Evolutionary conservation across 2,797 vertebrate genomes (phyloP), one percentile per base, ranked within the genome.

Genomic region (Sebastolobus alascanus): DNA sequence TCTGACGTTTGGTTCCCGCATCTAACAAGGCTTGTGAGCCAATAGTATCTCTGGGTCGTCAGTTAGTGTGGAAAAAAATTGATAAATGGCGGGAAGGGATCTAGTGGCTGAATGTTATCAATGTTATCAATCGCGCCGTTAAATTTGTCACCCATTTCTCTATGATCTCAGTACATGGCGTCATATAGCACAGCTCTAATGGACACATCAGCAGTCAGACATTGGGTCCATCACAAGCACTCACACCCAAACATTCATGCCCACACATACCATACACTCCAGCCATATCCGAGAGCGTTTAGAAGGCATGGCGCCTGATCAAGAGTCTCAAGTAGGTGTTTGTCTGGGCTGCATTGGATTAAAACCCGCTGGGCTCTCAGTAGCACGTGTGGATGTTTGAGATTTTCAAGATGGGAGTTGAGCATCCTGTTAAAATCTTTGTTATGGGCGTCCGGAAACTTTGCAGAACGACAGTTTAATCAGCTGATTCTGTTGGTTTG

Each of bases 261-360:
- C 63, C 43, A 75, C 71, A 79, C 82, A 79, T 72, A 20, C 59
- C 40, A 70, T 1, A 63, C 82, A 68, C 81, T 80, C 18, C 8
- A 56, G 68, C 60, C 67, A 9, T 80, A 80, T 84, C 84, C 18
- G 14, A 67, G 14, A 79, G 68, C 20, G 58, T 63, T 35, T 4
- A 20, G 20, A 56, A 65, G 31, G 87, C 56, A 50, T 58, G 80
- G 83, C 64, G 75, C 79, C 75, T 1, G 20, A 18, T 69, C 59
- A 75, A 85, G 70, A 35, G 83, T 27, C 79, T 89, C 6, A 78
- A 89, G 84, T 84, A 56, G 35, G 77, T 38, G 61, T 40, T 12
- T 73, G 87, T 46, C 46, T 77, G 67, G 43, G 56, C 61, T 29
- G 56, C 31, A 52, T 11, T 22, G 25, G 66, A 70, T 82, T 75